Evolutionary conservation across 2,113 vertebrate genomes (phyloP).

Genomic region (Xerus inauris): DNA sequence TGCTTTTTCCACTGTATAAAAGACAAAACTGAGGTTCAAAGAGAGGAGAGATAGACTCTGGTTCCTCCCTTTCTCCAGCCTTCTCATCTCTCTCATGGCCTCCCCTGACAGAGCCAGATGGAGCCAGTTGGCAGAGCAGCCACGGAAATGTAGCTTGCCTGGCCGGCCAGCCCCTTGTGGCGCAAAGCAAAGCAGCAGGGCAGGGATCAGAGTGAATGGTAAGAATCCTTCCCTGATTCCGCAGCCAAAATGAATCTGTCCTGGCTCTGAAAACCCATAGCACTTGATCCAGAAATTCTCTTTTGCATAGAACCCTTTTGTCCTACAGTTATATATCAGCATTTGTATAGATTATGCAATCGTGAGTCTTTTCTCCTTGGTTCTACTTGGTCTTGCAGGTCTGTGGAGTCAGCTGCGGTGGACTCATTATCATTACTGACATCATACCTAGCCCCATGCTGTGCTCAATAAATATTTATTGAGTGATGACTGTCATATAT

Average conservation of each 20-base stretch:
- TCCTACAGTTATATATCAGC: not conserved
- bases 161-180: not conserved
- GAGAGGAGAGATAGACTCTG: not conserved
- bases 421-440: not conserved
- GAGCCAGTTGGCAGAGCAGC: not conserved
- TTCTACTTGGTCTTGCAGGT: not conserved
- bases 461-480: constrained; percentile 1
- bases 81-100: not conserved
- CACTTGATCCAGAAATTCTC: not conserved
- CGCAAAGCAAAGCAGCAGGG: not conserved
- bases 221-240: not conserved
- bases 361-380: not conserved
- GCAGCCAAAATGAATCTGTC: not conserved
- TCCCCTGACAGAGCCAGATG: not conserved
- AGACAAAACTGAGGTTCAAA: not conserved
- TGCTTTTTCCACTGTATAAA: not conserved
- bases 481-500: not conserved
- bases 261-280: not conserved
- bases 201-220: not conserved
- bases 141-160: not conserved
- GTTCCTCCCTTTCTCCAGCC: not conserved
- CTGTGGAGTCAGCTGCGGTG: not conserved
- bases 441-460: not conserved
- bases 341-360: no score
- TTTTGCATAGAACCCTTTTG: not conserved